Conservation (phyloP, 2,113 vertebrate species). For the Plotosus lineatus region DNA sequence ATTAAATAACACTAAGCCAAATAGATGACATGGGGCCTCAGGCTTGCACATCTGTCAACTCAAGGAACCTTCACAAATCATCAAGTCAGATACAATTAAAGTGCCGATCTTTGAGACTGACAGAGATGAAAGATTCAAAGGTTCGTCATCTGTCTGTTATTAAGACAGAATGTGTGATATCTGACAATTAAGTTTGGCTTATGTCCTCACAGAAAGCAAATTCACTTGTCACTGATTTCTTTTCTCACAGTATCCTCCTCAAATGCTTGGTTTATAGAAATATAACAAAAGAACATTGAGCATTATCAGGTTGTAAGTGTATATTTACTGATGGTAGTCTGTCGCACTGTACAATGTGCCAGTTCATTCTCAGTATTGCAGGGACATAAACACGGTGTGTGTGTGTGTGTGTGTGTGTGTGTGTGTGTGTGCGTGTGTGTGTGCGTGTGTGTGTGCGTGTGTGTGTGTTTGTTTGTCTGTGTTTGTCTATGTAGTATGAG, state of each 20-base stretch:
- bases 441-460: too few relatives aligned
- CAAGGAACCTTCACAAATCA: neutral
- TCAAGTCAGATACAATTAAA: neutral
- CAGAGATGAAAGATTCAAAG: neutral
- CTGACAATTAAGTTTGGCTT: neutral
- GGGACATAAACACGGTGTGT: neutral
- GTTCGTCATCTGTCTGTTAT: neutral
- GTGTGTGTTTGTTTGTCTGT: too few relatives aligned
- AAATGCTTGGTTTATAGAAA: constrained; percentile 6
- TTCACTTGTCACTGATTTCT: neutral
- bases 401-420: neutral
- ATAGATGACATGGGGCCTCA: neutral
- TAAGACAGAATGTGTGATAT: neutral
- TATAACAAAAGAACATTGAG: constrained; percentile 6
- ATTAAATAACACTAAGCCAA: constrained; percentile 11
- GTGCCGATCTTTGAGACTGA: neutral
- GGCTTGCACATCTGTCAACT: neutral
- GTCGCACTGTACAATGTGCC: neutral
- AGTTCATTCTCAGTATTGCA: neutral
- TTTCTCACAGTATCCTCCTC: neutral
- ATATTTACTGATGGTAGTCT: constrained; percentile 15
- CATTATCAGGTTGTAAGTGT: constrained; percentile 21
- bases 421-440: neutral
- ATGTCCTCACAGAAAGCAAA: neutral
- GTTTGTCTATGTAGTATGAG: too few relatives aligned